A percentile compares a stretch with the other conserved stretches of the same genome.
Conservation (phyloP, 2,888 invertebrate species). For the Pseudoips prasinana region DNA sequence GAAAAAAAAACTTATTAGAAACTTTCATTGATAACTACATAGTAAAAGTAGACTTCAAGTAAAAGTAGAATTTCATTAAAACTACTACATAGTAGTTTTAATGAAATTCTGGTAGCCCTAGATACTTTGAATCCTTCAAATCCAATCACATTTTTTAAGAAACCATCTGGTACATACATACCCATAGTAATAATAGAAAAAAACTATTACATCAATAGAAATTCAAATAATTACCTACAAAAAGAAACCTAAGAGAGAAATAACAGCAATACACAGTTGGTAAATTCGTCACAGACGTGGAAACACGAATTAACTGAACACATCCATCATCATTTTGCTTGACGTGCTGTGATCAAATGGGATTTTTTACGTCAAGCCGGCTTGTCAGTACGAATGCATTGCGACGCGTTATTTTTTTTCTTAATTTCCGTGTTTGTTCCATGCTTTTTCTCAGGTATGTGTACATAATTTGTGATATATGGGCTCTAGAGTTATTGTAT, state of each 20-base stretch:
- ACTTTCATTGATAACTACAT: too few species aligned
- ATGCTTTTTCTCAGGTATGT: constrained; percentile 22
- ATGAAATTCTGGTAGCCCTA: too few species aligned
- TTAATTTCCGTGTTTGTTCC: constrained; percentile 33
- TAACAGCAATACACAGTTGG: constrained; percentile 8
- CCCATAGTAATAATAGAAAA: constrained; percentile 12
- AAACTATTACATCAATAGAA: constrained; percentile 21
- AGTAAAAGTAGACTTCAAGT: too few species aligned
- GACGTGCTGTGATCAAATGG: constrained; percentile 53
- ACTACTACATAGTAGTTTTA: too few species aligned
- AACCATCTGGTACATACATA: too few species aligned
- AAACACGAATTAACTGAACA: constrained; percentile 26
- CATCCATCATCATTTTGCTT: constrained; percentile 62
- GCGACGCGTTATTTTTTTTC: constrained; percentile 25
- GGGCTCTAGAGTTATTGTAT: neutral
- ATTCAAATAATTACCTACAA: constrained; percentile 28
- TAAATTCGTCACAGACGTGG: constrained; percentile 42
- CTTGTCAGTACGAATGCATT: constrained; percentile 36
- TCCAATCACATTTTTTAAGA: neutral
- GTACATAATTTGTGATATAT: constrained; percentile 9
- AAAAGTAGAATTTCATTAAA: too few species aligned
- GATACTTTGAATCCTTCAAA: too few species aligned
- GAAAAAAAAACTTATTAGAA: too few species aligned
- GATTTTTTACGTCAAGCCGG: constrained; percentile 45
- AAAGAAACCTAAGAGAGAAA: constrained; percentile 6